These are phyloP conservation scores for Xenus cinereus DNA, from an alignment of 2,113 vertebrate genomes.

Conservation along the genomic window DNA sequence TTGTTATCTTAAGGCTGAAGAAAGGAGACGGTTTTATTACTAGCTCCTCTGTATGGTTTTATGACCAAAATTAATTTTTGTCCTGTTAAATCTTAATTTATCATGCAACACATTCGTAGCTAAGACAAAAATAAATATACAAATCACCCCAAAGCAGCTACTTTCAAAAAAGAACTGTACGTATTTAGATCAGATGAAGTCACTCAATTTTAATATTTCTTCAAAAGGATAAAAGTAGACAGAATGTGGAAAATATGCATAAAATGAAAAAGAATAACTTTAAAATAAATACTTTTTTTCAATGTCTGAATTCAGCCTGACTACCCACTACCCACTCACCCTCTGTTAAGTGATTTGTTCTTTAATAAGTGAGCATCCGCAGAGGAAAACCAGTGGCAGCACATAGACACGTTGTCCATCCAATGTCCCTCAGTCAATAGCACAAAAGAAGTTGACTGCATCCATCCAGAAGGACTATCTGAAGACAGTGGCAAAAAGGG, in stretches of 20 bases:
- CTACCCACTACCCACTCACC: constrained; percentile 56
- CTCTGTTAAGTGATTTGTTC: constrained; percentile 40
- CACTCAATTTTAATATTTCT: background rate
- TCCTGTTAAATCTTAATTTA: background rate
- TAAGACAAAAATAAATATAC: background rate
- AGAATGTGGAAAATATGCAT: background rate
- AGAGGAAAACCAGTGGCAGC: background rate
- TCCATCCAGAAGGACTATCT: background rate
- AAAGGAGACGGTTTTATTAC: background rate
- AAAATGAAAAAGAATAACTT: background rate
- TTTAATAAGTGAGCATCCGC: constrained; percentile 42
- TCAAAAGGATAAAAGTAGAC: background rate
- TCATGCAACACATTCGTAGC: background rate
- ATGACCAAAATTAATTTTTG: background rate
- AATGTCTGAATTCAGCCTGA: constrained; percentile 36
- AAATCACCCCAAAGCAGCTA: background rate
- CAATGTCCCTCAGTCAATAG: background rate
- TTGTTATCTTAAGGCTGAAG: background rate
- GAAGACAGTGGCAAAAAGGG: background rate
- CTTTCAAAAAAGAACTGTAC: background rate
- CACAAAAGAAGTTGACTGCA: background rate
- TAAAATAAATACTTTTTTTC: background rate
- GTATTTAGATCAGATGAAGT: background rate
- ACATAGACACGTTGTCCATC: background rate
- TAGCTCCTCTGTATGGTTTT: background rate